These are phyloP conservation scores for Tauraco hartlaubi DNA, from an alignment of 2,797 vertebrate species.

Conservation along the genomic window DNA sequence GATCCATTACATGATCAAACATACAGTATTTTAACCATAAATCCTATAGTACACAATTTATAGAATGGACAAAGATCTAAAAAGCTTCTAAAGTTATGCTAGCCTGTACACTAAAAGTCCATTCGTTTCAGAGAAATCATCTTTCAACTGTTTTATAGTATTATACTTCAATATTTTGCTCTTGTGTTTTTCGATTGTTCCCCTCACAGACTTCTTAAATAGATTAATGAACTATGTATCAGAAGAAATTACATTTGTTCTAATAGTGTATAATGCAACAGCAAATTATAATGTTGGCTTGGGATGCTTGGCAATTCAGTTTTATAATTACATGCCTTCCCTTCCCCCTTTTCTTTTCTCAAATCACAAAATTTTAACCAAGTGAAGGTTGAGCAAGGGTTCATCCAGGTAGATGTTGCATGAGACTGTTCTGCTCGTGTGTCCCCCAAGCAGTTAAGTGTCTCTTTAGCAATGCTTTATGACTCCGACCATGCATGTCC, in stretches of 20 bases:
- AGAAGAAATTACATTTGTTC: background rate
- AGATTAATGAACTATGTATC: background rate
- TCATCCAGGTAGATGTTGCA: background rate
- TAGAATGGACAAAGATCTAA: background rate
- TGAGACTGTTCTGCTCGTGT: background rate
- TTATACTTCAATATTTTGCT: background rate
- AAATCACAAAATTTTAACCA: background rate
- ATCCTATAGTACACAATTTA: background rate
- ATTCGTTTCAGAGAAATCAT: background rate
- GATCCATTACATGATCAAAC: background rate
- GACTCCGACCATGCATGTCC: rapidly evolving
- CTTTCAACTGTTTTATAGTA: background rate
- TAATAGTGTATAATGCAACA: background rate
- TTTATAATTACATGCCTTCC: background rate
- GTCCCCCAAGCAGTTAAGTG: background rate
- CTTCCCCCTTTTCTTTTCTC: background rate
- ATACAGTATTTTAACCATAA: background rate
- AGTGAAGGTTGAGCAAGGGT: background rate
- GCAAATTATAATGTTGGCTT: background rate
- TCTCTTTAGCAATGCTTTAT: background rate
- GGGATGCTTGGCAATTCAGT: background rate
- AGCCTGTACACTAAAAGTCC: background rate
- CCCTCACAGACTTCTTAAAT: background rate
- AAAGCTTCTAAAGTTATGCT: background rate
- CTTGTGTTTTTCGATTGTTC: background rate